phyloP scores from a whole-genome alignment of 2,797 vertebrate genomes.

The Mus spretus region DNA sequence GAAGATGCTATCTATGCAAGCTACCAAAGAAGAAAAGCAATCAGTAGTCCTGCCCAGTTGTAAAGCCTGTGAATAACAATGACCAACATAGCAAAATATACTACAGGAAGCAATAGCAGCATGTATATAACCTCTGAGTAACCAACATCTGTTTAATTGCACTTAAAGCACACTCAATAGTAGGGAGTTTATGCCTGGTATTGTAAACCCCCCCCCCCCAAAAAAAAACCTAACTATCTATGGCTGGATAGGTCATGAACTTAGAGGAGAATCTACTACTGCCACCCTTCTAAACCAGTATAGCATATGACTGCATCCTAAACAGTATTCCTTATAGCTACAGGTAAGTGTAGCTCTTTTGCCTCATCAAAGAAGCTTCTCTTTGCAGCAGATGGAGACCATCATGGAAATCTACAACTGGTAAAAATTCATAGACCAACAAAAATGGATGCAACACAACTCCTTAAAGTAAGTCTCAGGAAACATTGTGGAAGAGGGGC shows the following conservation, averaged over 20 bases:
- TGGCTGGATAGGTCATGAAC: background rate
- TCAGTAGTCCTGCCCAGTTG: background rate
- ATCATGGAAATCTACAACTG: background rate
- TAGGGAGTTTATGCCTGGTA: background rate
- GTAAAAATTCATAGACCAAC: background rate
- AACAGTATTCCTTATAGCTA: background rate
- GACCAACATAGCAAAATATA: background rate
- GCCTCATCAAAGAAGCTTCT: background rate
- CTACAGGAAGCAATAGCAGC: background rate
- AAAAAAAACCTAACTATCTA: background rate
- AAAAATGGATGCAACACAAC: background rate
- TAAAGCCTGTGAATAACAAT: background rate
- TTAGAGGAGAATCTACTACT: background rate
- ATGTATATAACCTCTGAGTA: background rate
- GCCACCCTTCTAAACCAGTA: background rate
- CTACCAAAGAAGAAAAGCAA: background rate
- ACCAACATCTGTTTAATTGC: background rate
- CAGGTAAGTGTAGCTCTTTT: background rate
- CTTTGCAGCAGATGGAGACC: background rate
- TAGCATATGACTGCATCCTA: too few relatives aligned
- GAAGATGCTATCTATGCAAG: background rate
- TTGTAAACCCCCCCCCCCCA: too few relatives aligned
- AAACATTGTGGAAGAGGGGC: background rate
- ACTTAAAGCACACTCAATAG: background rate
- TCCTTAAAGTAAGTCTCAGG: background rate